phyloP scores from a whole-genome alignment of 1,140 invertebrate genomes.

The Megalopta genalis region DNA sequence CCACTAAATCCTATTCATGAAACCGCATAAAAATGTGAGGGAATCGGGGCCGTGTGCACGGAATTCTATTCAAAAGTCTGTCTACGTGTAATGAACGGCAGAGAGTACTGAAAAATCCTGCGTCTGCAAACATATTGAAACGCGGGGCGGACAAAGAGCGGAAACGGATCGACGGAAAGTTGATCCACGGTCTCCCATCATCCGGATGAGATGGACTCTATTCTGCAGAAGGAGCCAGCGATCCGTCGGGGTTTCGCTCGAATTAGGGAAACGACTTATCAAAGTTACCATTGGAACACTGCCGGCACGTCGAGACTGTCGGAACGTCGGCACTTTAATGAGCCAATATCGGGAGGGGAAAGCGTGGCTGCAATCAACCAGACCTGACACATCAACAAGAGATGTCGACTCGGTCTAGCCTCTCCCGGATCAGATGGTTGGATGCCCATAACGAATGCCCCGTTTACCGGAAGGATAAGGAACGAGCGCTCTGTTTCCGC shows the following conservation, averaged over 20 bases:
- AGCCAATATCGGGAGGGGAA: slow-evolving; percentile 33
- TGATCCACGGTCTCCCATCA: not conserved
- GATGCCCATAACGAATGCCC: slow-evolving; percentile 26
- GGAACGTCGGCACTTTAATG: slow-evolving; percentile 31
- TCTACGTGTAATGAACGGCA: no score
- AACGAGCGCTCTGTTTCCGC: not conserved
- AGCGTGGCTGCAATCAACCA: slow-evolving; percentile 24
- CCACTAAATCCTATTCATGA: no score
- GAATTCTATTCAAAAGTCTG: no score
- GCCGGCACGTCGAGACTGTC: slow-evolving; percentile 19
- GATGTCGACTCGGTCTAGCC: not conserved
- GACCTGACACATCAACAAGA: not conserved
- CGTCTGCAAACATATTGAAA: not conserved
- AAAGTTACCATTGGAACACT: slow-evolving; percentile 31
- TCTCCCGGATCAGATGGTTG: slow-evolving; percentile 7
- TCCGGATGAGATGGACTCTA: not conserved
- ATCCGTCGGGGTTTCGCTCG: not conserved
- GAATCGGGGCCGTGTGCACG: no score
- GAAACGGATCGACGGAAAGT: not conserved
- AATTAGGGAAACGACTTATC: slow-evolving; percentile 27
- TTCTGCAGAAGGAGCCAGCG: not conserved
- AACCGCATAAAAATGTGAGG: no score
- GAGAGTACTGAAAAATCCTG: no score
- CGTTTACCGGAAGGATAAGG: slow-evolving; percentile 34
- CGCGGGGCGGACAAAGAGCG: no score